Evolutionary conservation across 1,140 invertebrate species (phyloP), one percentile per base, ranked within the genome.

Genomic region (Aphaenogaster floridana): DNA sequence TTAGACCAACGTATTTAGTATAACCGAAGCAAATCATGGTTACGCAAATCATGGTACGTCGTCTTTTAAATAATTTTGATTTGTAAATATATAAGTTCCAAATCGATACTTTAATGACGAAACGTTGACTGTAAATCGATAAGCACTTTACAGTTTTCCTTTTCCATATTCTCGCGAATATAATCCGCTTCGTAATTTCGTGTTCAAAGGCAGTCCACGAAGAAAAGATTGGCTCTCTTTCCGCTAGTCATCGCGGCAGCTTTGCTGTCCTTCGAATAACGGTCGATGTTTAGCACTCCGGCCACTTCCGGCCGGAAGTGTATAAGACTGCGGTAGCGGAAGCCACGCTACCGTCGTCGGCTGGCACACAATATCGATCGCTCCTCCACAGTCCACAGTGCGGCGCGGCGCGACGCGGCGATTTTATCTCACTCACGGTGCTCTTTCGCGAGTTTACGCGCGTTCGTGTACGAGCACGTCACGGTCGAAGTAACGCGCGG

Each of bases 351-450:
- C 69, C 50, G 11, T 54, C 86, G 42, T 36, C 17, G 34, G 39
- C 34, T 17, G 57, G 68, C 57, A 79, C 71, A 76, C 50, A 90
- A 91, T 91, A 91, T 91, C 89, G 90, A 91, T 88, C 90, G 86
- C 54, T 34, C 9, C 21, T 57, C 36, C 36, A 21, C 21, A 21
- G 21, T 21, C 21, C 21, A 21, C 21, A 21, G 21, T 21, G 21
- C 21, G 21, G 28, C 28, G 39, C 52, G 36, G 36, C 48, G 15
- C 6, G 52, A 54, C 85, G 45, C 57, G 63, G 71, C 63, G 68
- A 84, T 86, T 28, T 79, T 86, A 79, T 86, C 83, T 45, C 59
- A 28, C 7, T 11, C 9, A 61, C 5, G 1, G 42, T n/a, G 50
- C 54, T 89, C 52, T 87, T 50, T 86, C 36, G 6, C 50, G 57